Percentiles rank a stretch among this genome's conserved stretches.
These are phyloP conservation scores for Nestor notabilis DNA, from an alignment of 2,113 vertebrate genomes.

Conservation along the genomic window DNA sequence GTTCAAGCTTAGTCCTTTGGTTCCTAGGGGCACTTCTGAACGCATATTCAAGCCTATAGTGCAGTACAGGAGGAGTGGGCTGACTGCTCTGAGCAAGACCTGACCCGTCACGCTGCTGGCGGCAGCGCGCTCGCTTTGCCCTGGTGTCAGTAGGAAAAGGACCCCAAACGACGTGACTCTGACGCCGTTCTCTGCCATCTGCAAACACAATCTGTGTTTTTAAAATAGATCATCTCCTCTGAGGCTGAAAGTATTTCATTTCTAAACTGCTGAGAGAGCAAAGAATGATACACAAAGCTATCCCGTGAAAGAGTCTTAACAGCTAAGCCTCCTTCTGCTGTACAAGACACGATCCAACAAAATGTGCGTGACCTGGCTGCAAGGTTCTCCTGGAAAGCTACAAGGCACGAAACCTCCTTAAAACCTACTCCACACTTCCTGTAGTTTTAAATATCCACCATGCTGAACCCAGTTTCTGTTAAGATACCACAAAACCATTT, in stretches of 20 bases:
- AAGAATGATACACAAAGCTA: background rate
- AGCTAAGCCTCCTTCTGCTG: constrained; percentile 30
- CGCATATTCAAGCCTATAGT: background rate
- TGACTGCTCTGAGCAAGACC: background rate
- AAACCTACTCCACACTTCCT: background rate
- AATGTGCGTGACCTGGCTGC: background rate
- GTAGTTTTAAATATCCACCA: background rate
- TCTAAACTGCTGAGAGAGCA: constrained; percentile 43
- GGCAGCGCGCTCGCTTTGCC: rapidly evolving
- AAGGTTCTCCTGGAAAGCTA: background rate
- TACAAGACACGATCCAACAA: background rate
- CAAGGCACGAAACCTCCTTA: background rate
- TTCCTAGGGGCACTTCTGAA: background rate
- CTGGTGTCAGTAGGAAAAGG: background rate
- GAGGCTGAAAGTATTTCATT: constrained; percentile 15
- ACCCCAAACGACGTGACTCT: rapidly evolving
- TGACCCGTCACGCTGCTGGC: rapidly evolving
- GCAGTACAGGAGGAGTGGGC: background rate
- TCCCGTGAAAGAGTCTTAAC: constrained; percentile 30
- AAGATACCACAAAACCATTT: background rate
- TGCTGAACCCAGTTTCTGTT: background rate
- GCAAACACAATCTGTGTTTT: background rate
- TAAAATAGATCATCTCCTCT: constrained; percentile 26
- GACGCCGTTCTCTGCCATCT: background rate
- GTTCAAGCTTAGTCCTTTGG: background rate